Evolutionary conservation across 2,797 vertebrate genomes (phyloP).

Genomic region (Lindbergichthys nudifrons): DNA sequence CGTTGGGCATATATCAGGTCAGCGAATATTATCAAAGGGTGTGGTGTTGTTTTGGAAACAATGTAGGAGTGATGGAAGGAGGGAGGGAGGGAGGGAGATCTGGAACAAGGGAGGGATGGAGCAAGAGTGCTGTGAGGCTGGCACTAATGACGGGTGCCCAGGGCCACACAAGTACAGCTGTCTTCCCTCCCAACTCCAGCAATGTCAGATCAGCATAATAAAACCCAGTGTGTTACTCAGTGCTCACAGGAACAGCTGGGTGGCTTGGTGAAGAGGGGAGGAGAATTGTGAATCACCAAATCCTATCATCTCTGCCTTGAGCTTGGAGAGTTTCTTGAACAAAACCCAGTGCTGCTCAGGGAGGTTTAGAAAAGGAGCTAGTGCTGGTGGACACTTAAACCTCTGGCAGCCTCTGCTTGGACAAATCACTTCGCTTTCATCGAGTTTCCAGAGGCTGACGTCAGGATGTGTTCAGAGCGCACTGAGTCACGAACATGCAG

Average conservation of each 20-base stretch:
- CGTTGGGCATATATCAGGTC: constrained; percentile 52
- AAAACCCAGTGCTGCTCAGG: constrained; percentile 11
- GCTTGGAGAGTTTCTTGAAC: constrained; percentile 31
- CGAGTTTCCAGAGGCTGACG: constrained; percentile 70
- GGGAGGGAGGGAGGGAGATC: constrained; percentile 51
- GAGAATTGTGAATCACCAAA: constrained; percentile 40
- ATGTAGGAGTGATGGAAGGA: constrained; percentile 31
- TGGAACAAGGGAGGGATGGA: constrained; percentile 69
- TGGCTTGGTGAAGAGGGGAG: constrained; percentile 29
- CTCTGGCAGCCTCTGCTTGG: constrained; percentile 35
- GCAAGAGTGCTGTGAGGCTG: constrained; percentile 77
- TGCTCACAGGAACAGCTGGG: constrained; percentile 74
- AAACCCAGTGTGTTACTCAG: constrained; percentile 65
- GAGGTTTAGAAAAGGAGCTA: constrained; percentile 3
- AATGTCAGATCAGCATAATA: constrained; percentile 77
- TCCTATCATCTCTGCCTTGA: constrained; percentile 39
- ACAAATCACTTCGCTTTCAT: constrained; percentile 64
- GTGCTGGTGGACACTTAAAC: constrained; percentile 30
- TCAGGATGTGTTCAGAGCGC: constrained; percentile 66
- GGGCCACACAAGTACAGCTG: constrained; percentile 78
- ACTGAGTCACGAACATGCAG: constrained; percentile 67
- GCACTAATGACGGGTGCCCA: constrained; percentile 82
- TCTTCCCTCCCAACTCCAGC: constrained; percentile 75
- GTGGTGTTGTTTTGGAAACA: constrained; percentile 67
- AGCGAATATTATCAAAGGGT: constrained; percentile 55